Percentiles rank a stretch among this genome's conserved stretches.
phyloP scores from a whole-genome alignment of 2,888 invertebrate species.

The Noctuana brunneofusca region DNA sequence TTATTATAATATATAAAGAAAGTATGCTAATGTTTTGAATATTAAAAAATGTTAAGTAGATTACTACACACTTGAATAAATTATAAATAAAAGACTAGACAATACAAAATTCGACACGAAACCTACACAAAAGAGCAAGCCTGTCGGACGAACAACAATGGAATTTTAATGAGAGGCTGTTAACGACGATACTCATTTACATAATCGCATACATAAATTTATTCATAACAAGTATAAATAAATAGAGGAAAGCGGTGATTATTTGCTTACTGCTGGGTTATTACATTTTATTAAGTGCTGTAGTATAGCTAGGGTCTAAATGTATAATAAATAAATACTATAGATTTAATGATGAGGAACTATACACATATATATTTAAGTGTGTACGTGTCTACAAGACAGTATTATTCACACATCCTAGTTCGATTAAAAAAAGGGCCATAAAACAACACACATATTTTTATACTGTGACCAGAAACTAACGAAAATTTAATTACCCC shows the following conservation, averaged over 20 bases:
- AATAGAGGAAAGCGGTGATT: slow-evolving; percentile 54
- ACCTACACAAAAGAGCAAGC: slow-evolving; percentile 60
- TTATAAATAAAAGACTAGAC: slow-evolving; percentile 43
- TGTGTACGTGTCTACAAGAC: no score
- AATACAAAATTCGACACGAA: slow-evolving; percentile 57
- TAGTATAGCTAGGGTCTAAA: no score
- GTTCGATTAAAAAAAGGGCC: no score
- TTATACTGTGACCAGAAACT: no score
- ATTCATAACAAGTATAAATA: slow-evolving; percentile 65
- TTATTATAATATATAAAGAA: background rate
- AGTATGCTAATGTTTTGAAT: background rate
- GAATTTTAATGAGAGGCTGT: slow-evolving; percentile 76
- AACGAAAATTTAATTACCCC: no score
- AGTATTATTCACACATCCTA: no score
- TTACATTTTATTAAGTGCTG: background rate
- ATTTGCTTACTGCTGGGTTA: background rate
- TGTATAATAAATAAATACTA: no score
- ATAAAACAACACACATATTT: no score
- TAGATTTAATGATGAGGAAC: no score
- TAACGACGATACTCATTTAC: slow-evolving; percentile 70
- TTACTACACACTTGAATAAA: slow-evolving; percentile 43
- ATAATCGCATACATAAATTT: slow-evolving; percentile 73
- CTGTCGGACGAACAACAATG: slow-evolving; percentile 64
- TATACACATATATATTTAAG: no score
- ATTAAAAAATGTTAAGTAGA: slow-evolving; percentile 24